A percentile compares a stretch with the other conserved stretches of the same genome.
These are phyloP conservation scores for Nemopilema nomurai DNA, from an alignment of 30 jellyfish, hydroid and myxozoan species.

Conservation along the genomic window DNA sequence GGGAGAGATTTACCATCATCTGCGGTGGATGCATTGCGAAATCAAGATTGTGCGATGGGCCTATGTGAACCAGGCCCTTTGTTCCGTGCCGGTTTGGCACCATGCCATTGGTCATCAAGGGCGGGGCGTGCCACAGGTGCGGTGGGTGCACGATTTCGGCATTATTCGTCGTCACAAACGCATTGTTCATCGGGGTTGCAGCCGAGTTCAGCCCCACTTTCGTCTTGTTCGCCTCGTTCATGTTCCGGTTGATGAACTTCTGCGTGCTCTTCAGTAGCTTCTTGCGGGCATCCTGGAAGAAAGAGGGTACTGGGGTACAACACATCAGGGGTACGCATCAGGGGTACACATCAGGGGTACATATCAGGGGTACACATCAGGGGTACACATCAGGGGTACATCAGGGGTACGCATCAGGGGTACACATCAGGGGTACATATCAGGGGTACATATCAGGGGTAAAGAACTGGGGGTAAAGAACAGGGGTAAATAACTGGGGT, in stretches of 20 bases:
- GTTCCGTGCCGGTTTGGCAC: conserved; percentile 34
- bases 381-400: no score
- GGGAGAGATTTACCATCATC: conserved; percentile 46
- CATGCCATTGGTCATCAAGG: conserved; percentile 45
- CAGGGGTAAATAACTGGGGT: no score
- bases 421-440: no score
- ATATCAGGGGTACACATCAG: no score
- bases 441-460: no score
- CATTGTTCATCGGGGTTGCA: conserved; percentile 1
- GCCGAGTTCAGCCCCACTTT: conserved; percentile 12
- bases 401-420: no score
- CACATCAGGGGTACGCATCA: neutral
- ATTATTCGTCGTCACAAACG: conserved; percentile 32
- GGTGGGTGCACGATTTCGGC: conserved; percentile 38
- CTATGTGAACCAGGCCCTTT: conserved; percentile 33
- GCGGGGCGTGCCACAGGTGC: conserved; percentile 64
- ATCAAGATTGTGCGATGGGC: conserved; percentile 33
- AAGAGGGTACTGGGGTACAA: neutral
- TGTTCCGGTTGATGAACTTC: conserved; percentile 62
- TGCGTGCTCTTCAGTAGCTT: conserved; percentile 86
- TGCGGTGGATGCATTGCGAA: conserved; percentile 65
- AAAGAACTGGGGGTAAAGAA: no score
- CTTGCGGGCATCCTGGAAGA: conserved; percentile 82
- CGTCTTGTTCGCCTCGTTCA: conserved; percentile 31
- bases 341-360: no score